phyloP scores from a whole-genome alignment of 2,888 invertebrate species.

The Chloroclystis v-ata region DNA sequence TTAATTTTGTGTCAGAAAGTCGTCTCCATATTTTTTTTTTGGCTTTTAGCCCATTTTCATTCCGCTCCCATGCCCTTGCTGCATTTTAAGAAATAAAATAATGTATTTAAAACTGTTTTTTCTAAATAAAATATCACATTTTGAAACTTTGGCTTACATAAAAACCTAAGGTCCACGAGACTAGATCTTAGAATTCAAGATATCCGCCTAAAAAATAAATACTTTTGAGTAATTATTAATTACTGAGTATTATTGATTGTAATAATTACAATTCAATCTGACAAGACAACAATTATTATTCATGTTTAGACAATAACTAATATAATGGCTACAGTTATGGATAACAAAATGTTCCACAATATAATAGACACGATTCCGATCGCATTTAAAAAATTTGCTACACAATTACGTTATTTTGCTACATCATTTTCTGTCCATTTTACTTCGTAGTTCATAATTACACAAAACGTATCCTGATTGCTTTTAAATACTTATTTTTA shows the following conservation, averaged over 20 bases:
- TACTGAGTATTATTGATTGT: slow-evolving; percentile 1
- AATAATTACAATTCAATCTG: too few relatives aligned
- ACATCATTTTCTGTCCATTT: too few relatives aligned
- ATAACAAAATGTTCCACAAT: too few relatives aligned
- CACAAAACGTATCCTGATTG: slow-evolving; percentile 1
- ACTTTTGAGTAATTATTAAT: slow-evolving; percentile 12
- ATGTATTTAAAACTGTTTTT: slow-evolving; percentile 18
- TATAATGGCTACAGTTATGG: too few relatives aligned
- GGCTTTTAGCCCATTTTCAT: slow-evolving; percentile 30
- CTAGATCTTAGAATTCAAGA: slow-evolving; percentile 17
- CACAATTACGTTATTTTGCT: too few relatives aligned
- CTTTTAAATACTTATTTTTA: slow-evolving; percentile 10
- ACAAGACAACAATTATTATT: too few relatives aligned
- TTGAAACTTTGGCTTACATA: slow-evolving; percentile 30
- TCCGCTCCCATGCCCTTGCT: slow-evolving; percentile 27
- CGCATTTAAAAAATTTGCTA: too few relatives aligned
- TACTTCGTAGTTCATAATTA: slow-evolving; percentile 11
- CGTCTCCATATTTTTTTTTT: slow-evolving; percentile 30
- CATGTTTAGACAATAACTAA: too few relatives aligned
- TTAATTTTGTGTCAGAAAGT: slow-evolving; percentile 30
- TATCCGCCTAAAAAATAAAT: slow-evolving; percentile 16
- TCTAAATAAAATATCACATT: slow-evolving; percentile 34
- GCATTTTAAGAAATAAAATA: slow-evolving; percentile 17
- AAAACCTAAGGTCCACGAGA: slow-evolving; percentile 23
- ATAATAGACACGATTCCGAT: too few relatives aligned